Conservation (phyloP, 2,113 vertebrate species). For the Perccottus glenii region DNA sequence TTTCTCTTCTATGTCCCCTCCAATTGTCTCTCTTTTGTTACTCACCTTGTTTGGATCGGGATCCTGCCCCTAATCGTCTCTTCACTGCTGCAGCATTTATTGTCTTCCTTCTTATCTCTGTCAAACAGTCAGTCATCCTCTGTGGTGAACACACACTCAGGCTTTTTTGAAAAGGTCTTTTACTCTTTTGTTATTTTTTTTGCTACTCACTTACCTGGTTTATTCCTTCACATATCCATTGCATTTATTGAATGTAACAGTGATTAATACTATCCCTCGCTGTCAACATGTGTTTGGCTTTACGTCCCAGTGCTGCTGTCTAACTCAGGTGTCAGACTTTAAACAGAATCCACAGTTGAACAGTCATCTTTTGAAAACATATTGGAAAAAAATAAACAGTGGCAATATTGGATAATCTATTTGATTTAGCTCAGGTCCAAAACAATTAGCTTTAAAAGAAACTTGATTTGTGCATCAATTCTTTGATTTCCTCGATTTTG, state of each 20-base stretch:
- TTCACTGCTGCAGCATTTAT: no score
- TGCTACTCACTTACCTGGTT: no score
- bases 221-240: neutral
- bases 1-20: no score
- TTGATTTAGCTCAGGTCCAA: neutral
- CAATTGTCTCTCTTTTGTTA: no score
- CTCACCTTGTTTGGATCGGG: no score
- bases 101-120: no score
- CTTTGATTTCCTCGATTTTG: slow-evolving; percentile 2
- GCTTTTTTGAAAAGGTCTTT: no score
- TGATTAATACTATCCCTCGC: slow-evolving; percentile 7
- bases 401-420: neutral
- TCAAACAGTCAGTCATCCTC: no score
- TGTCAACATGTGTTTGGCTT: neutral
- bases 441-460: slow-evolving; percentile 2
- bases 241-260: neutral
- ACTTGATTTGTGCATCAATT: slow-evolving; percentile 7
- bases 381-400: neutral
- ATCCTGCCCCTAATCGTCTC: no score
- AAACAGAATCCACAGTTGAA: no score
- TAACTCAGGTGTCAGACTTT: neutral
- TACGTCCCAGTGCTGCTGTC: neutral
- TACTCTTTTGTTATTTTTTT: no score
- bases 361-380: neutral
- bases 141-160: no score